phyloP scores from a whole-genome alignment of 2,113 vertebrate species.

The Callipepla squamata region DNA sequence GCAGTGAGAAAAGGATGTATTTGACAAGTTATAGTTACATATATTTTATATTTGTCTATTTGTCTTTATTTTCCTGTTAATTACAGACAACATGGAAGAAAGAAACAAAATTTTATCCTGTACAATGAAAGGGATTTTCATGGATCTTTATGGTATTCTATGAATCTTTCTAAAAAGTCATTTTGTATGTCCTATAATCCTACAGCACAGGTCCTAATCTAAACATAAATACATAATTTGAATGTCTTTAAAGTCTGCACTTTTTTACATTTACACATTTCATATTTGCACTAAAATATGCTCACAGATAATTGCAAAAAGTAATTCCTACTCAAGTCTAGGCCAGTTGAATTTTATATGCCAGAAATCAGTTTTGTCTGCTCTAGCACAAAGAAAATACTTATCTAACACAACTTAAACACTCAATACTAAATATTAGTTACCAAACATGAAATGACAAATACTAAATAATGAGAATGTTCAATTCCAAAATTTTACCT shows the following conservation, averaged over 20 bases:
- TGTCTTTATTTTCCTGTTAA: neutral
- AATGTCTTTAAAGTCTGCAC: neutral
- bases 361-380: neutral
- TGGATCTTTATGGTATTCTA: neutral
- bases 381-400: neutral
- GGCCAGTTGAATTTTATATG: neutral
- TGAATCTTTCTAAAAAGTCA: neutral
- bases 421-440: neutral
- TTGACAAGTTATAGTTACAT: constrained; percentile 3
- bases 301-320: neutral
- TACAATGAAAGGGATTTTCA: neutral
- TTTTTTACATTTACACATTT: neutral
- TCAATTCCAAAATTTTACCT: neutral
- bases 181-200: neutral
- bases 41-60: constrained; percentile 14
- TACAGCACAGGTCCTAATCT: neutral
- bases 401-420: neutral
- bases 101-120: neutral
- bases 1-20: neutral
- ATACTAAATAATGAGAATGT: neutral
- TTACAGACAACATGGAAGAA: neutral
- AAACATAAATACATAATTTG: neutral
- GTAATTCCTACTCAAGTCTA: neutral
- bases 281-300: neutral
- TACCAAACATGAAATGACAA: neutral